Evolutionary conservation across 2,888 invertebrate species (phyloP), one percentile per base, ranked within the genome.

Genomic region (Pammene aurita): DNA sequence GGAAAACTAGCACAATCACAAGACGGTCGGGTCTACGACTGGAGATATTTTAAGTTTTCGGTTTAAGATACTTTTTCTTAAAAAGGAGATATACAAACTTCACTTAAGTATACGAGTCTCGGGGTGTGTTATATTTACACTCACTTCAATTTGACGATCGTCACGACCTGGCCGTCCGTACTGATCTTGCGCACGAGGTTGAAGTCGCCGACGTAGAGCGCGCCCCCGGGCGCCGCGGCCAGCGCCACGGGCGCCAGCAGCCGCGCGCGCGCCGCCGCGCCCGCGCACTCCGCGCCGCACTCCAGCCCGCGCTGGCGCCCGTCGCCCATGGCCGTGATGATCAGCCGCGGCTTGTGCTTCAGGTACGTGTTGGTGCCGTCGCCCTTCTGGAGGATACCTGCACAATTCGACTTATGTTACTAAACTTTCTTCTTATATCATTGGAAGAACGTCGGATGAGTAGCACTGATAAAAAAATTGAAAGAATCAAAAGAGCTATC

Each of bases 281-380:
- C 97, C 77, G 96, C 95, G 85, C 96, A 97, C 66, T 96, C 96
- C 7, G 81, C 72, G 68, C 90, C 72, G 84, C 98, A 98, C 73
- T 97, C 96, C 44, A 98, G 90, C 0, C 97, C 96, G 44, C 99
- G 93, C 82, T 98, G 97, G 75, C 97, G 96, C 0, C 97, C 98
- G 82, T 97, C 97, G 10, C 98, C 98, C 96, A 98, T 96, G 0
- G 97, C 95, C 2, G 98, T 98, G 57, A 97, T 93, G 73, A 98
- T 97, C 13, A 98, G 96, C 54, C 97, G 94, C 0, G 98, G 98
- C 81, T 98, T 97, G 84, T 98, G 97, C 78, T 97, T 98, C 78
- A 99, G 89, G 85, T 98, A 98, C 71, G 98, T 97, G 80, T 98
- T 98, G 0, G 98, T 97, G 11, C 99, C 99, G 80, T 99, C 99